Conservation (phyloP, 1,140 invertebrate genomes). For the Macrotrachela quadricornifera region DNA sequence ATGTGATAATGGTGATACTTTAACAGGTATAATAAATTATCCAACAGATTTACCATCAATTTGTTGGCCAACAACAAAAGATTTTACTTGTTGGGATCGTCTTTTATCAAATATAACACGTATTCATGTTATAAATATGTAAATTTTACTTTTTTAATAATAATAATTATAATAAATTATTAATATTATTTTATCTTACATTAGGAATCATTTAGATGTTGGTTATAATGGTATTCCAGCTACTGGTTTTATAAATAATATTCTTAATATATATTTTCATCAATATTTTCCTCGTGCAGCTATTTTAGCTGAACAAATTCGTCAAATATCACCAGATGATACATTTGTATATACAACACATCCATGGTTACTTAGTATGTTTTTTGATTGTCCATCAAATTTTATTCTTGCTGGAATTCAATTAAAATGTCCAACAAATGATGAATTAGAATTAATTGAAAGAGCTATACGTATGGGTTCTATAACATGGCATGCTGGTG, state of each 20-base stretch:
- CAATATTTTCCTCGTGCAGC: slow-evolving; percentile 17
- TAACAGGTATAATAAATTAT: too few relatives aligned
- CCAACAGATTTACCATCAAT: too few relatives aligned
- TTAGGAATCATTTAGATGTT: slow-evolving; percentile 13
- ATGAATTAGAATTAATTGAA: slow-evolving; percentile 10
- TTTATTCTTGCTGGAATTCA: slow-evolving; percentile 12
- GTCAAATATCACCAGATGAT: slow-evolving; percentile 12
- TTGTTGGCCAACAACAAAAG: too few relatives aligned
- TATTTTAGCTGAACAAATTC: slow-evolving; percentile 10
- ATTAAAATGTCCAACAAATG: slow-evolving; percentile 15
- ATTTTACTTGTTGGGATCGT: too few relatives aligned
- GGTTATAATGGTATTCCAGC: slow-evolving; percentile 16
- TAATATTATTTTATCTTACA: too few relatives aligned
- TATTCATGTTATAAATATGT: too few relatives aligned
- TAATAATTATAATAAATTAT: too few relatives aligned
- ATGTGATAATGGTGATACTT: too few relatives aligned
- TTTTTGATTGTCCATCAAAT: slow-evolving; percentile 19
- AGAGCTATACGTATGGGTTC: slow-evolving; percentile 13
- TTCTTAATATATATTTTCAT: slow-evolving; percentile 18
- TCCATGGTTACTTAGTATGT: slow-evolving; percentile 19
- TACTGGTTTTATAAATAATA: slow-evolving; percentile 14
- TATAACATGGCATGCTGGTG: slow-evolving; percentile 19
- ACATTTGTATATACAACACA: slow-evolving; percentile 20
- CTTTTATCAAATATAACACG: too few relatives aligned
- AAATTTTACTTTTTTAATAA: too few relatives aligned